Percentiles rank a stretch among this genome's conserved stretches.
These are phyloP conservation scores for Balaenoptera acutorostrata DNA, from an alignment of 2,113 vertebrate genomes.

Conservation along the genomic window DNA sequence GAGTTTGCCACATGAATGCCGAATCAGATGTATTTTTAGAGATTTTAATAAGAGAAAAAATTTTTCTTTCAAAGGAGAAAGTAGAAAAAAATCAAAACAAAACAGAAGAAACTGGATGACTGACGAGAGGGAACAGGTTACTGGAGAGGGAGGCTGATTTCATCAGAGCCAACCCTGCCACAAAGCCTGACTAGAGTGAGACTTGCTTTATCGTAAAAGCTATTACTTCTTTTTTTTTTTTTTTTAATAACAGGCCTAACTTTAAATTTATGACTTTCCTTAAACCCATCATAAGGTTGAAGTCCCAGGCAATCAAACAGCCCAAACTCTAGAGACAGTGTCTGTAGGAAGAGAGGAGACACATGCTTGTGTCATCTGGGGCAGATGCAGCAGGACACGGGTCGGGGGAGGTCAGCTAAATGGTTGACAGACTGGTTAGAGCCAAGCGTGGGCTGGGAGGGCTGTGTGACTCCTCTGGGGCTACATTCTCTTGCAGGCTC, in stretches of 20 bases:
- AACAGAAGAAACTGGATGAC: neutral
- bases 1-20: neutral
- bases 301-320: neutral
- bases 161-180: neutral
- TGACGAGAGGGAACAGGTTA: neutral
- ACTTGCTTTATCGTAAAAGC: neutral
- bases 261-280: neutral
- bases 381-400: neutral
- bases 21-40: neutral
- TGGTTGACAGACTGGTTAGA: neutral
- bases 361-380: neutral
- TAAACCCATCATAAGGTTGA: neutral
- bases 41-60: neutral
- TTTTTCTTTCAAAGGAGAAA: neutral
- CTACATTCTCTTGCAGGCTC: neutral
- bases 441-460: neutral
- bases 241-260: neutral
- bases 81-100: neutral
- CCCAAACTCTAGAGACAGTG: neutral
- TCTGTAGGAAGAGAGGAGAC: neutral
- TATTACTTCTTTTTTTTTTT: neutral
- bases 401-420: neutral
- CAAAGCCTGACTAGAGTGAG: neutral
- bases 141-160: neutral
- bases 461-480: neutral